These are phyloP conservation scores for Vulpes lagopus DNA, from an alignment of 2,113 vertebrate species.

Conservation along the genomic window DNA sequence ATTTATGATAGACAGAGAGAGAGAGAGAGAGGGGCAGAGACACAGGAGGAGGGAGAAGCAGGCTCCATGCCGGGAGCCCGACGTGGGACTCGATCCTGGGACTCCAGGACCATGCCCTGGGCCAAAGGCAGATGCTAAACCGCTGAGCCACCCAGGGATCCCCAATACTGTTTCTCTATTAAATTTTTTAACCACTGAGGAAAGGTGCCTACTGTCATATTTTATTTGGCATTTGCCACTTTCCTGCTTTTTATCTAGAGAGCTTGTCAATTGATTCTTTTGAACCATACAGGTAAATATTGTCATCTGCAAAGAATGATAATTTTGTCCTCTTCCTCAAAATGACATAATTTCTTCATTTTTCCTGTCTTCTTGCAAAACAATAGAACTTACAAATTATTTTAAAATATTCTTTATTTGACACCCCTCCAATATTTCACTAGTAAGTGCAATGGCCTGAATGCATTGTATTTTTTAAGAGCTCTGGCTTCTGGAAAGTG, in stretches of 20 bases:
- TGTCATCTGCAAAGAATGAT: background rate
- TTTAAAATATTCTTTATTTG: slow-evolving; percentile 22
- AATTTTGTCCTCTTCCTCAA: background rate
- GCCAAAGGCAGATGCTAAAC: no score
- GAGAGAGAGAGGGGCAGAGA: no score
- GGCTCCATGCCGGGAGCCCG: no score
- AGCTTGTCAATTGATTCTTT: background rate
- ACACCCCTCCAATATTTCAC: background rate
- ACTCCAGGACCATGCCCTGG: no score
- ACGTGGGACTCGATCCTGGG: no score
- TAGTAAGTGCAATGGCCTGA: background rate
- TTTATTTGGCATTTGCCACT: slow-evolving; percentile 39
- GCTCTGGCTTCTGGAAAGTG: background rate
- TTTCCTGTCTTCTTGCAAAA: slow-evolving; percentile 18
- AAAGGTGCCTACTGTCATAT: background rate
- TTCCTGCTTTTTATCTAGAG: background rate
- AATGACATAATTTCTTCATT: slow-evolving; percentile 6
- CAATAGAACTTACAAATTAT: background rate
- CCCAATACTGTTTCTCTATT: background rate
- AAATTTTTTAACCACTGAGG: background rate
- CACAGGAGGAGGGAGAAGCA: no score
- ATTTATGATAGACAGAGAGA: no score
- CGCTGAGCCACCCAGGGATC: no score
- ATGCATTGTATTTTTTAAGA: background rate
- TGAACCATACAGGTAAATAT: background rate